Conservation (phyloP, 1,140 invertebrate genomes). For the Drosophila bocki region DNA sequence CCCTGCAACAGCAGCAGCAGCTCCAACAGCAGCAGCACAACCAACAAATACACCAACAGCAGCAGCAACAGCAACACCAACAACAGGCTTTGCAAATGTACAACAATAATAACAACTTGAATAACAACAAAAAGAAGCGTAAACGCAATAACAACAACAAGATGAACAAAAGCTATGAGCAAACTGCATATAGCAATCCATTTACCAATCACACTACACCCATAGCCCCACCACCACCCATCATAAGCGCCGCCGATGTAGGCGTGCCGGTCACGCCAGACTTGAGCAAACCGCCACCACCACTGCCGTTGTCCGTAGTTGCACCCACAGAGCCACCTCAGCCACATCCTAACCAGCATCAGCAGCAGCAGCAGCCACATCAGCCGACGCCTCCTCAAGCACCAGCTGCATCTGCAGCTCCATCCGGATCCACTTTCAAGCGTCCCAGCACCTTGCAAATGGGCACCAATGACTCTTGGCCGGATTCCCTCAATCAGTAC, state of each 20-base stretch:
- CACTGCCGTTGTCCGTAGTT: conserved; percentile 48
- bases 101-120: conserved; percentile 40
- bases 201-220: conserved; percentile 52
- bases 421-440: conserved; percentile 43
- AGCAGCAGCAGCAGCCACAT: conserved; percentile 9
- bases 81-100: conserved; percentile 26
- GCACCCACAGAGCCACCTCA: conserved; percentile 12
- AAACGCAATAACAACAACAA: conserved; percentile 88
- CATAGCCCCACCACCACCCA: conserved; percentile 49
- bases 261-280: conserved; percentile 63
- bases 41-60: conserved; percentile 62
- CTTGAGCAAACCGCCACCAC: conserved; percentile 71
- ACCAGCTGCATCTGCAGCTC: not conserved
- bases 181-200: conserved; percentile 84
- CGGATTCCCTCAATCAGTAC: conserved; percentile 92
- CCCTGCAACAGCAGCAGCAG: conserved; percentile 75
- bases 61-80: conserved; percentile 43
- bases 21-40: conserved; percentile 78
- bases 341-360: conserved; percentile 8
- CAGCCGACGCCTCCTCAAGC: conserved; percentile 17
- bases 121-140: conserved; percentile 89
- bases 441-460: conserved; percentile 83
- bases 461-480: conserved; percentile 88
- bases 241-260: conserved; percentile 32
- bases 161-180: conserved; percentile 72